Evolutionary conservation across 2,888 invertebrate species (phyloP).

Genomic region (Lagria hirta): DNA sequence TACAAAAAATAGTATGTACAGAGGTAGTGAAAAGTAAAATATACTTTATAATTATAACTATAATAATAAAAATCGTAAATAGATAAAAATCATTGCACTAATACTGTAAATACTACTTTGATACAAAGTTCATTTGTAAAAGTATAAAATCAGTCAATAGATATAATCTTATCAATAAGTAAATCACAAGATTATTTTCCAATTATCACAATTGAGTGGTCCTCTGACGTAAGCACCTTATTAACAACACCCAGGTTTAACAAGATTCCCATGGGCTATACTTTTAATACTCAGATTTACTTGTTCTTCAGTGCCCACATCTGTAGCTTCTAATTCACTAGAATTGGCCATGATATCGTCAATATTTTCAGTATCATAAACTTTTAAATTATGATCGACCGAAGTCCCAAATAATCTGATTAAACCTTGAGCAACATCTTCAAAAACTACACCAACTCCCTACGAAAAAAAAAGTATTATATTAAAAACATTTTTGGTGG

Average conservation of each 20-base stretch:
- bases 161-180: no score
- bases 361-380: conserved; percentile 59
- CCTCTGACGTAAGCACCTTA: no score
- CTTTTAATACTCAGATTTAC: conserved; percentile 66
- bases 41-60: no score
- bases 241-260: conserved; percentile 64
- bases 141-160: no score
- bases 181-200: no score
- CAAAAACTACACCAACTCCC: conserved; percentile 52
- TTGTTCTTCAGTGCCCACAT: conserved; percentile 64
- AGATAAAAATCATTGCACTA: no score
- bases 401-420: conserved; percentile 58
- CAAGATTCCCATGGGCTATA: conserved; percentile 69
- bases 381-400: conserved; percentile 56
- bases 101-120: no score
- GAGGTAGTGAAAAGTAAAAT: no score
- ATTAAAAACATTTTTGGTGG: conserved; percentile 1
- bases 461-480: conserved; percentile 2
- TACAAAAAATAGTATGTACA: no score
- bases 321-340: conserved; percentile 62
- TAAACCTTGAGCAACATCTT: conserved; percentile 65
- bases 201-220: no score
- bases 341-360: conserved; percentile 56
- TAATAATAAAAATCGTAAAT: no score
- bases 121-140: no score